These are phyloP conservation scores for Lagocephalus sceleratus DNA, from an alignment of 2,797 vertebrate genomes.

Conservation along the genomic window DNA sequence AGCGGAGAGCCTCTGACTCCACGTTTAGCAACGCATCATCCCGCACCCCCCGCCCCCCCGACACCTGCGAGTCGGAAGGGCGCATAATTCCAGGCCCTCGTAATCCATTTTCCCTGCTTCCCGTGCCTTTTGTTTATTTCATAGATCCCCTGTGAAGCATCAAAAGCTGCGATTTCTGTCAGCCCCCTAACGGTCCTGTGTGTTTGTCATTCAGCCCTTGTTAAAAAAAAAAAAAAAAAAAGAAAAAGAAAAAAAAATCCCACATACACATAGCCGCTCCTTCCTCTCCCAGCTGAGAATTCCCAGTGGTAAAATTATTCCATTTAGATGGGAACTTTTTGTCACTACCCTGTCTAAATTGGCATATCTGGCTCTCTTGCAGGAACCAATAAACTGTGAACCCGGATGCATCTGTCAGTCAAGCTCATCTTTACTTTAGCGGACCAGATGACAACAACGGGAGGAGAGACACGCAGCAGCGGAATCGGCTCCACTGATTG, in stretches of 20 bases:
- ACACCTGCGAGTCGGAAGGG: conserved; percentile 41
- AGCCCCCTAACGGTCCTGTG: conserved; percentile 91
- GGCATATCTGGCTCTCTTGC: conserved; percentile 95
- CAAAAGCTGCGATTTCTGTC: conserved; percentile 91
- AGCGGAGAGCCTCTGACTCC: conserved; percentile 34
- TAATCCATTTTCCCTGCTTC: conserved; percentile 84
- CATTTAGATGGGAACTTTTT: conserved; percentile 96
- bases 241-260: conserved; percentile 26
- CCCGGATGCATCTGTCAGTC: conserved; percentile 95
- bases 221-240: conserved; percentile 80
- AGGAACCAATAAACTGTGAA: conserved; percentile 98
- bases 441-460: conserved; percentile 90
- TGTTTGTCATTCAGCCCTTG: conserved; percentile 97
- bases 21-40: conserved; percentile 75
- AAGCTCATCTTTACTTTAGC: conserved; percentile 90
- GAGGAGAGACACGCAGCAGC: conserved; percentile 69
- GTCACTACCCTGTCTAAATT: conserved; percentile 97
- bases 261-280: conserved; percentile 26
- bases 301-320: conserved; percentile 98
- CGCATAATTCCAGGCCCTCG: conserved; percentile 73
- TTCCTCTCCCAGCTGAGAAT: conserved; percentile 77
- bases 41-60: conserved; percentile 51
- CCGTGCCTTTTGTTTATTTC: conserved; percentile 95
- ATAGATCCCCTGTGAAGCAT: conserved; percentile 95
- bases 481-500: conserved; percentile 82